phyloP scores from a whole-genome alignment of 2,113 vertebrate species.

The Silurus meridionalis region DNA sequence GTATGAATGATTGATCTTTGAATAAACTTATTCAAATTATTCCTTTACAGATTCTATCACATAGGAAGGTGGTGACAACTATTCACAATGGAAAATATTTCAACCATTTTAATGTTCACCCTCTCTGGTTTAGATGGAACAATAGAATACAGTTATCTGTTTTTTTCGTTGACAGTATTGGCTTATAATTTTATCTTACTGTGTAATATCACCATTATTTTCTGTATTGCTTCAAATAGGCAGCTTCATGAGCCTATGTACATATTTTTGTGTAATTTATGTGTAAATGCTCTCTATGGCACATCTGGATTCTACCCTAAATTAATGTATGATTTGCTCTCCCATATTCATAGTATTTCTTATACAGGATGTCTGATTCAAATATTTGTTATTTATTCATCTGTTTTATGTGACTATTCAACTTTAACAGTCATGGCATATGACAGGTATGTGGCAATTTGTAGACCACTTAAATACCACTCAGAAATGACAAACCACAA shows the following conservation, averaged over 20 bases:
- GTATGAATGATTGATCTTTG: background rate
- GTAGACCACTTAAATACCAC: constrained; percentile 48
- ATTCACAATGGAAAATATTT: constrained; percentile 31
- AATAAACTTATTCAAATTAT: background rate
- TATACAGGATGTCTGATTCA: constrained; percentile 47
- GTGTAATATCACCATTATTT: constrained; percentile 38
- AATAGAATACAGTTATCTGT: constrained; percentile 37
- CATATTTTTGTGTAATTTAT: constrained; percentile 63
- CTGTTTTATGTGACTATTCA: constrained; percentile 46
- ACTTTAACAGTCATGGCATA: constrained; percentile 52
- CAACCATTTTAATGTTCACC: constrained; percentile 37
- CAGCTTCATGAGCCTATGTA: constrained; percentile 56
- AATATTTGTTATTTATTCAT: constrained; percentile 49
- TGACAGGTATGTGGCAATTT: constrained; percentile 52
- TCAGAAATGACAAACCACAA: constrained; percentile 45
- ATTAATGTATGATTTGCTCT: constrained; percentile 47
- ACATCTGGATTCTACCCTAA: constrained; percentile 58
- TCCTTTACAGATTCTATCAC: background rate
- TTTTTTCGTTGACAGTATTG: constrained; percentile 34
- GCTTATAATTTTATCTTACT: constrained; percentile 44
- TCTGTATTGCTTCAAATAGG: constrained; percentile 34
- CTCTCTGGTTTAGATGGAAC: constrained; percentile 47
- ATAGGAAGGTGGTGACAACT: background rate
- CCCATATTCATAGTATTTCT: constrained; percentile 33
- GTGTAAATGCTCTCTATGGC: constrained; percentile 61